Evolutionary conservation across 2,113 vertebrate species (phyloP).

Genomic region (Pygoscelis antarcticus): DNA sequence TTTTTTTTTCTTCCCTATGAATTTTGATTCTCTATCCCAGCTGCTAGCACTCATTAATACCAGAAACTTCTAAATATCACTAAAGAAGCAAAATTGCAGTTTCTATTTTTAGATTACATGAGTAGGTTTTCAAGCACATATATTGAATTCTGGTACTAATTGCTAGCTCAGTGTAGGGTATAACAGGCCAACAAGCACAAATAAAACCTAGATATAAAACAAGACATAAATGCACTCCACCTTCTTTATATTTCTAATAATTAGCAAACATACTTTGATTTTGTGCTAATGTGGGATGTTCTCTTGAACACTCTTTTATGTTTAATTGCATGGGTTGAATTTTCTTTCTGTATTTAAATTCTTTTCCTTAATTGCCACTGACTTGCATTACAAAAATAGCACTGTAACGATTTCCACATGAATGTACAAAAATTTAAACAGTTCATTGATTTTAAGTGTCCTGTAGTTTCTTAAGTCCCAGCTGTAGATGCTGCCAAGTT

Average conservation of each 20-base stretch:
- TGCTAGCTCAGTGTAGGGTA: not conserved
- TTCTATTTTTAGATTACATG: not conserved
- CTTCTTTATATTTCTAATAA: conserved; percentile 5
- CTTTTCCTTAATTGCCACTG: not conserved
- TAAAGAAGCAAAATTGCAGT: not conserved
- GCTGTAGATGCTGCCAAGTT: not conserved
- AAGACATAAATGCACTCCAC: not conserved
- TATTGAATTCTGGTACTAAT: conserved; percentile 8
- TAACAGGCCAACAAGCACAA: not conserved
- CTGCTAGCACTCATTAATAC: not conserved
- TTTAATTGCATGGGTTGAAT: conserved; percentile 11
- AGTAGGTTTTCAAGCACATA: not conserved
- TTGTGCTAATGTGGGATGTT: not conserved
- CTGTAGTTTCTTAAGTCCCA: not conserved
- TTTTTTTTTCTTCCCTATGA: not conserved
- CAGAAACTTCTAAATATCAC: not conserved
- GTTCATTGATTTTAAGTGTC: not conserved
- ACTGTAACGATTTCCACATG: not conserved
- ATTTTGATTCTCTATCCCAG: not conserved
- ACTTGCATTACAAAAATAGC: conserved; percentile 1
- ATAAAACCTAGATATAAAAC: not conserved
- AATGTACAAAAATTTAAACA: not conserved
- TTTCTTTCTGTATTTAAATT: not conserved
- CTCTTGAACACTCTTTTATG: not conserved
- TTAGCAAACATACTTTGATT: not conserved